Base-by-base conservation (phyloP, 2,888 invertebrate genomes). In the Syrphus vitripennis region DNA sequence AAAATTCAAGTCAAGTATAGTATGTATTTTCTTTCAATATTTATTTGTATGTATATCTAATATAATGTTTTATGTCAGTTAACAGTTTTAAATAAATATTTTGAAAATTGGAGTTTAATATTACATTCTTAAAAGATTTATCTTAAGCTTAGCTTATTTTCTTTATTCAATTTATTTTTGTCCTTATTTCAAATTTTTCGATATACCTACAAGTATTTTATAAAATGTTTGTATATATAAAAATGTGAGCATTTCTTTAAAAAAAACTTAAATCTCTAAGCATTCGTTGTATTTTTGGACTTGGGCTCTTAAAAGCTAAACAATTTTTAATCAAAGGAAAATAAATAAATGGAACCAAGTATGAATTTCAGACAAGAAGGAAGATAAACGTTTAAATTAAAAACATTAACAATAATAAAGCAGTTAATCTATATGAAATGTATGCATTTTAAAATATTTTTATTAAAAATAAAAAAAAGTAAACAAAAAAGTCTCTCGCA, bases 261-360 rank as follows among this genome's bases (percentile, higher is more conserved):
- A 67, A n/a, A 61, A 59, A 19, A 19, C 65, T 59, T 42, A 40
- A 48, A 67, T 59, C 74, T 34, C 61, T 80, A 34, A 74, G 61
- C 12, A 83, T 83, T 83, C 83, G 83, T 83, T 83, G 83, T 83
- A 72, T 72, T 72, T 72, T 72, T 83, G 67, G 72, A 83, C 65
- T 83, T 83, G 53, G 72, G 67, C 59, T 72, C 72, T 72, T 78
- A 77, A 31, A 57, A 65, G 16, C 34, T 59, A 26, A 63, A 45
- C 12, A 45, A 63, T 16, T 16, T 29, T 50, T 21, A 53, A 71
- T 57, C 69, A 77, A 65, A 70, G 12, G 31, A 67, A 76, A 71
- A 77, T 77, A 77, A 72, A 77, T 77, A 72, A 72, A 83, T 74
- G 72, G 72, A 83, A 65, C 61, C 26, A 19, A 72, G 59, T 40